phyloP scores from a whole-genome alignment of 2,113 vertebrate species.

The Charadrius vociferus region DNA sequence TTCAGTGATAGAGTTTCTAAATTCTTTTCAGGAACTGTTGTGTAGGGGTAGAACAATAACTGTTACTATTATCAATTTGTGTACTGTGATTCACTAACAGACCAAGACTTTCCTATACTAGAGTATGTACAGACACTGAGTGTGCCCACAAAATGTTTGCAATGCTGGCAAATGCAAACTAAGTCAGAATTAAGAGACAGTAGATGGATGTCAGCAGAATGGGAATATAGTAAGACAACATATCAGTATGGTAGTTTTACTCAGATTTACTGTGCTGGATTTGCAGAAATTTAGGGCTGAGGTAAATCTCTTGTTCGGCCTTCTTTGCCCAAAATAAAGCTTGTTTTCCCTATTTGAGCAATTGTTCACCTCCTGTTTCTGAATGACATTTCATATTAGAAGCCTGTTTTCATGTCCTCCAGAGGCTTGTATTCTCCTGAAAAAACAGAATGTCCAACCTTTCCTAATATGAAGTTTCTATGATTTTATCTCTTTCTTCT shows the following conservation, averaged over 20 bases:
- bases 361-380: background rate
- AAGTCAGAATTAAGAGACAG: too few species aligned
- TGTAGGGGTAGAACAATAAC: background rate
- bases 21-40: background rate
- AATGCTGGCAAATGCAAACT: background rate
- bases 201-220: background rate
- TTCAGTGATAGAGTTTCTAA: background rate
- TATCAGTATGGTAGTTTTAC: fast-evolving
- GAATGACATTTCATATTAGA: background rate
- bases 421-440: background rate
- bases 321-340: background rate
- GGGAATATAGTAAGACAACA: background rate
- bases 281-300: background rate
- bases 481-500: background rate
- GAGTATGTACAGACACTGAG: background rate
- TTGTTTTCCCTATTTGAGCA: background rate
- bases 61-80: background rate
- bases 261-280: background rate
- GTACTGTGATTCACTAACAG: background rate
- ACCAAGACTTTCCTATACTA: fast-evolving
- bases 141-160: background rate
- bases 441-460: background rate
- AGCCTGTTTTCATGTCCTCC: background rate
- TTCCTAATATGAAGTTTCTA: background rate
- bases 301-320: background rate